These are phyloP conservation scores for Chironomus tepperi DNA, from an alignment of 1,140 invertebrate species.

Conservation along the genomic window DNA sequence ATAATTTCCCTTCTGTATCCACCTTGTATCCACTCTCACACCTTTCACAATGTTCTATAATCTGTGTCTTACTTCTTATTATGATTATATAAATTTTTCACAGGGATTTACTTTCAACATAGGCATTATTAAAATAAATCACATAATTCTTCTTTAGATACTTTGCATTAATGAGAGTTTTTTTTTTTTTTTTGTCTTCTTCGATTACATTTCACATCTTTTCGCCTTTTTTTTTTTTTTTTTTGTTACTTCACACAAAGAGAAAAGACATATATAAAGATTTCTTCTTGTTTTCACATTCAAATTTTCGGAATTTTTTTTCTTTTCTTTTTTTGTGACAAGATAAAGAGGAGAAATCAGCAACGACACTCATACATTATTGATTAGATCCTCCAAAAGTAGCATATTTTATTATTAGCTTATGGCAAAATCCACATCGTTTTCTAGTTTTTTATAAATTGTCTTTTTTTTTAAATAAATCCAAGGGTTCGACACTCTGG, in stretches of 20 bases:
- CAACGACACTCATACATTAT: neutral
- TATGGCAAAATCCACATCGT: neutral
- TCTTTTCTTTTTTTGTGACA: neutral
- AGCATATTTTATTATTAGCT: neutral
- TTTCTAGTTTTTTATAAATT: too few species aligned
- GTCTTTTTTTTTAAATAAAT: too few species aligned
- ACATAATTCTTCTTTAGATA: constrained; percentile 18
- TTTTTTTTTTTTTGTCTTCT: constrained; percentile 29
- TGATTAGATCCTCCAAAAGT: neutral
- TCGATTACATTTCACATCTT: constrained; percentile 27
- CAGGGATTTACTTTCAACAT: neutral
- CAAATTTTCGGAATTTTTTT: neutral
- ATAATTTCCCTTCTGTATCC: neutral
- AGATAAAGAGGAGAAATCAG: too few species aligned
- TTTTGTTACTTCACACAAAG: constrained; percentile 26
- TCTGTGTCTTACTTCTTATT: neutral
- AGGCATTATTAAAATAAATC: constrained; percentile 23
- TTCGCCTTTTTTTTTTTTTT: constrained; percentile 30
- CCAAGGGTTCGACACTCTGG: too few species aligned
- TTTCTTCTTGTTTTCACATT: neutral
- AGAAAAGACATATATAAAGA: neutral
- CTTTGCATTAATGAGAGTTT: constrained; percentile 25
- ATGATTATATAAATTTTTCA: neutral
- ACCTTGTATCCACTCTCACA: neutral
- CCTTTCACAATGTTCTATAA: neutral